A percentile compares a stretch with the other conserved stretches of the same genome.
phyloP scores from a whole-genome alignment of 2,888 invertebrate species.

The Xylota sylvarum region DNA sequence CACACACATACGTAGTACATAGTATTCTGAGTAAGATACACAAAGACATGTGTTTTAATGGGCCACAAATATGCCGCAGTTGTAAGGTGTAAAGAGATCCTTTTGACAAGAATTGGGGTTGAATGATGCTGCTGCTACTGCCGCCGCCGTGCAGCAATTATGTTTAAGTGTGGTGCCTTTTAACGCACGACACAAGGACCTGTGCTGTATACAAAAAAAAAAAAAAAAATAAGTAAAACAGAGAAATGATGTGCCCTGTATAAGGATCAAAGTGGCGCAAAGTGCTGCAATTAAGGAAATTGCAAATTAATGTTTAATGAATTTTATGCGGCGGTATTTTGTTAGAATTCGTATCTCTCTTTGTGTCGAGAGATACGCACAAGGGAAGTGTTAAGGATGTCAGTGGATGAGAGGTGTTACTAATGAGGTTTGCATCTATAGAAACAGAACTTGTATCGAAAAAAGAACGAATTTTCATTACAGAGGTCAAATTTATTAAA shows the following conservation, averaged over 20 bases:
- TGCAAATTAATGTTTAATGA: conserved; percentile 76
- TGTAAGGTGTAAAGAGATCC: conserved; percentile 65
- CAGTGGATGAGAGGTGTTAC: background rate
- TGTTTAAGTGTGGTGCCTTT: conserved; percentile 66
- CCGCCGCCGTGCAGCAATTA: conserved; percentile 58
- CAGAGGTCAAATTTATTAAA: no score
- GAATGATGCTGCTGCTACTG: conserved; percentile 46
- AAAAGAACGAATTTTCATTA: no score
- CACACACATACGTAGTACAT: conserved; percentile 35
- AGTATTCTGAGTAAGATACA: conserved; percentile 42
- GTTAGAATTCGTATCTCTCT: conserved; percentile 20
- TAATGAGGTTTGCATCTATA: no score
- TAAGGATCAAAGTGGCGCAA: conserved; percentile 70
- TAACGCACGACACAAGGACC: conserved; percentile 36
- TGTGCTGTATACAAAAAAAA: conserved; percentile 8
- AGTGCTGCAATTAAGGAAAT: conserved; percentile 75
- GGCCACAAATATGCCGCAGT: conserved; percentile 76
- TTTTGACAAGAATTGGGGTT: conserved; percentile 60
- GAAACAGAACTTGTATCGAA: no score
- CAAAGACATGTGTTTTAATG: conserved; percentile 72
- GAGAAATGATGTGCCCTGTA: conserved; percentile 3
- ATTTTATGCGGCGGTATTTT: conserved; percentile 64
- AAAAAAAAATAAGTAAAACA: conserved; percentile 25
- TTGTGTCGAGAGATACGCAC: background rate
- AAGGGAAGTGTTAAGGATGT: conserved; percentile 3